Conservation (phyloP, 2,113 vertebrate species). For the Stomatorhinus ivindoensis region DNA sequence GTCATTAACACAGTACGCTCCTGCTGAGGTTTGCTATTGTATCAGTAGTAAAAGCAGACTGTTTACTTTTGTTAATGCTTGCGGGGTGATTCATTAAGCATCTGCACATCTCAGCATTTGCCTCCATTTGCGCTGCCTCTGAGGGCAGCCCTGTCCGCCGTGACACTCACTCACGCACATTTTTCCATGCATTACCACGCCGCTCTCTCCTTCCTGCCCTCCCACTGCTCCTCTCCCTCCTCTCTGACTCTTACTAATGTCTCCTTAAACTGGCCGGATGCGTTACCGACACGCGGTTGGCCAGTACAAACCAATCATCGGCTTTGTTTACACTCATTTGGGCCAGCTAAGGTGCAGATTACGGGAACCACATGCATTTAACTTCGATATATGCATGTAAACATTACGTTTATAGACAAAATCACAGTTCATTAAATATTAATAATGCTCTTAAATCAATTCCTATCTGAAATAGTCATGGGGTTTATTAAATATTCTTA, state of each 20-base stretch:
- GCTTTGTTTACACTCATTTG: not conserved
- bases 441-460: not conserved
- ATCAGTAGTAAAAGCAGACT: not conserved
- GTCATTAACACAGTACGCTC: not conserved
- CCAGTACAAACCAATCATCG: not conserved
- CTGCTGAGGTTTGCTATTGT: not conserved
- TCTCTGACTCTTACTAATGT: not conserved
- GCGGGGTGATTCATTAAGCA: not conserved
- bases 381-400: not conserved
- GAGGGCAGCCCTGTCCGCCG: not conserved
- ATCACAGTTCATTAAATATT: not conserved
- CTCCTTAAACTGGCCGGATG: not conserved
- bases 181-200: not conserved
- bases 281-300: not conserved
- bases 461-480: not conserved
- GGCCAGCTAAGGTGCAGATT: not conserved
- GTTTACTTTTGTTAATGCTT: not conserved
- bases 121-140: not conserved
- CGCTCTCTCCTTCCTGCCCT: not conserved
- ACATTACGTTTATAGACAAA: not conserved
- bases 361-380: not conserved
- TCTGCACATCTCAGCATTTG: not conserved
- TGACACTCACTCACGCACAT: not conserved
- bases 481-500: not conserved
- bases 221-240: not conserved